phyloP scores from a whole-genome alignment of 2,797 vertebrate genomes.

The Chiloscyllium punctatum region DNA sequence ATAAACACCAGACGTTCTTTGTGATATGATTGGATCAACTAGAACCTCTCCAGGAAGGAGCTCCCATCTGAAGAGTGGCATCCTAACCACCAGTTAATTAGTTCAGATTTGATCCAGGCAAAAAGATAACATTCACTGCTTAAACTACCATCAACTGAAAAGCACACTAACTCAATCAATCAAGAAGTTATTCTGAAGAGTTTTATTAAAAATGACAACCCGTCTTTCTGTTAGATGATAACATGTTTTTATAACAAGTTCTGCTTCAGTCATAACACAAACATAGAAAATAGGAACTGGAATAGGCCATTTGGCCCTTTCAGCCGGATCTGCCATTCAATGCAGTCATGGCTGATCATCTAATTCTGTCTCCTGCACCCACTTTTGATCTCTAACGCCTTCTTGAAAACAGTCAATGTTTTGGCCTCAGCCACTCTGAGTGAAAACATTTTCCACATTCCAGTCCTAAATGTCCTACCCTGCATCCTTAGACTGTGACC shows the following conservation, averaged over 20 bases:
- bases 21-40: not conserved
- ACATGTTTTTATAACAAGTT: too few relatives aligned
- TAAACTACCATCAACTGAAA: not conserved
- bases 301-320: too few relatives aligned
- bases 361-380: too few relatives aligned
- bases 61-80: not conserved
- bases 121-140: not conserved
- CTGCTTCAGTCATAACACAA: not conserved
- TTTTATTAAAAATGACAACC: not conserved
- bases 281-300: not conserved
- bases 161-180: not conserved
- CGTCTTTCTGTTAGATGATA: not conserved
- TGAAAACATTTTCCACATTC: too few relatives aligned
- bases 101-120: not conserved
- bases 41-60: not conserved
- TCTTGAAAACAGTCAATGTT: too few relatives aligned
- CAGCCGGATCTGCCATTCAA: too few relatives aligned
- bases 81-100: not conserved
- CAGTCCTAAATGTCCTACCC: too few relatives aligned
- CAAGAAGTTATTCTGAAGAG: not conserved
- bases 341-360: too few relatives aligned
- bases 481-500: too few relatives aligned
- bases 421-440: too few relatives aligned
- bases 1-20: not conserved
- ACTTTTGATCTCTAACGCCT: too few relatives aligned